Evolutionary conservation across 2,113 vertebrate genomes (phyloP).

Genomic region (Seriola dumerili): DNA sequence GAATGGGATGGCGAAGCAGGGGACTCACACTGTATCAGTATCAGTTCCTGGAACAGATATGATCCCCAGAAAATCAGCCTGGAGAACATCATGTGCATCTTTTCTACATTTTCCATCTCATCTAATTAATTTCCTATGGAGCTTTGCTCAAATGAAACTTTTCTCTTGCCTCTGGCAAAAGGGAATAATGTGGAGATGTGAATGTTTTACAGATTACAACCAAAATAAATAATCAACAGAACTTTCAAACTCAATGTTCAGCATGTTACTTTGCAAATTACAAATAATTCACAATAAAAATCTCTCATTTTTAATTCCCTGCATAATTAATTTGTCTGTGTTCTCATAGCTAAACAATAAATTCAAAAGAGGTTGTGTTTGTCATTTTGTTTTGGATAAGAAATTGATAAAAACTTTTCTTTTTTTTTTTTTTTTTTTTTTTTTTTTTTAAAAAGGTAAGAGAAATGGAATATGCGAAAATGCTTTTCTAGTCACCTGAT

Average conservation of each 20-base stretch:
- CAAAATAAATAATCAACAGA: neutral
- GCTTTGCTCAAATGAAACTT: slow-evolving; percentile 44
- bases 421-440: too few relatives aligned
- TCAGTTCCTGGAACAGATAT: slow-evolving; percentile 21
- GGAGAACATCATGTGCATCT: slow-evolving; percentile 13
- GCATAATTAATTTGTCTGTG: too few relatives aligned
- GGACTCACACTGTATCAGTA: neutral
- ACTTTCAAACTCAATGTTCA: slow-evolving; percentile 13
- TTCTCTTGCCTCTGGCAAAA: slow-evolving; percentile 18
- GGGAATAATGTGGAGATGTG: slow-evolving; percentile 11
- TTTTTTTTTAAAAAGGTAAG: too few relatives aligned
- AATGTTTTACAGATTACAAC: slow-evolving; percentile 32
- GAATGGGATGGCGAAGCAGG: slow-evolving; percentile 24
- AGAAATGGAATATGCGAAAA: too few relatives aligned
- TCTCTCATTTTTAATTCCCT: too few relatives aligned
- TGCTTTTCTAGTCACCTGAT: too few relatives aligned
- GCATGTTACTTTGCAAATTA: neutral
- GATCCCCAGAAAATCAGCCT: slow-evolving; percentile 18
- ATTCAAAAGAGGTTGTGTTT: neutral
- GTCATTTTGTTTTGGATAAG: neutral
- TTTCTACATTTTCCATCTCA: slow-evolving; percentile 24
- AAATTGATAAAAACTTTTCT: neutral
- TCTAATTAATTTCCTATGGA: slow-evolving; percentile 27
- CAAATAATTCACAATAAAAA: neutral
- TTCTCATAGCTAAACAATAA: neutral